These are phyloP conservation scores for Cheilosia scutellata DNA, from an alignment of 2,888 invertebrate species.

Conservation along the genomic window DNA sequence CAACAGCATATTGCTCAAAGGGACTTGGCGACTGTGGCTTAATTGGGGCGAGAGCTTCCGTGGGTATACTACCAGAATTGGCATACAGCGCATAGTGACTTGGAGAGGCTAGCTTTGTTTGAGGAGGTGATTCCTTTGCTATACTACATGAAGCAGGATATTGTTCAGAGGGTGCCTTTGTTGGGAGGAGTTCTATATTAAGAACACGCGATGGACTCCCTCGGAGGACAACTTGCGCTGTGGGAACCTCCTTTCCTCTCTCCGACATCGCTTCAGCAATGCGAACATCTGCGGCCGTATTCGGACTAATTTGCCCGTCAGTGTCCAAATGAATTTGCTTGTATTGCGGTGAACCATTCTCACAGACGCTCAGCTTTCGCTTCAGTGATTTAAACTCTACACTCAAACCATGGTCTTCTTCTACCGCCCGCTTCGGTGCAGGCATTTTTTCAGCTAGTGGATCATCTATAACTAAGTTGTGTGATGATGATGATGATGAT, in stretches of 20 bases:
- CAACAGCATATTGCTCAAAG: not conserved
- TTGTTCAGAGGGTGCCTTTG: not conserved
- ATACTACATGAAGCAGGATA: not conserved
- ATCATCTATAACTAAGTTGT: slow-evolving; percentile 83
- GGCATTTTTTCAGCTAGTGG: slow-evolving; percentile 78
- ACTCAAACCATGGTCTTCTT: not conserved
- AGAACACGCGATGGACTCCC: not conserved
- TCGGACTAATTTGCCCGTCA: not conserved
- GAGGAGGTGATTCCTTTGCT: not conserved
- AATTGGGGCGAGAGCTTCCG: not conserved
- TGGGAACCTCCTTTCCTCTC: too few relatives aligned
- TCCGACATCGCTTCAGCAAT: not conserved
- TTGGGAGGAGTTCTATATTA: not conserved
- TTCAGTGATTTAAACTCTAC: slow-evolving; percentile 68
- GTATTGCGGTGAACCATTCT: slow-evolving; percentile 63
- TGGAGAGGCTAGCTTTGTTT: not conserved
- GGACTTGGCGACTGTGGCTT: not conserved
- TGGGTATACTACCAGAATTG: not conserved
- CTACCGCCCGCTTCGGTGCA: not conserved
- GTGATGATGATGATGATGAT: slow-evolving; percentile 81
- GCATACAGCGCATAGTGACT: not conserved
- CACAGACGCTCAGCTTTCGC: slow-evolving; percentile 77
- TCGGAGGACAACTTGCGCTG: too few relatives aligned
- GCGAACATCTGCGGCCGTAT: not conserved
- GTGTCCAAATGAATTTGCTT: slow-evolving; percentile 76